Evolutionary conservation across 2,113 vertebrate species (phyloP).

Genomic region (Oceanodroma tethys): DNA sequence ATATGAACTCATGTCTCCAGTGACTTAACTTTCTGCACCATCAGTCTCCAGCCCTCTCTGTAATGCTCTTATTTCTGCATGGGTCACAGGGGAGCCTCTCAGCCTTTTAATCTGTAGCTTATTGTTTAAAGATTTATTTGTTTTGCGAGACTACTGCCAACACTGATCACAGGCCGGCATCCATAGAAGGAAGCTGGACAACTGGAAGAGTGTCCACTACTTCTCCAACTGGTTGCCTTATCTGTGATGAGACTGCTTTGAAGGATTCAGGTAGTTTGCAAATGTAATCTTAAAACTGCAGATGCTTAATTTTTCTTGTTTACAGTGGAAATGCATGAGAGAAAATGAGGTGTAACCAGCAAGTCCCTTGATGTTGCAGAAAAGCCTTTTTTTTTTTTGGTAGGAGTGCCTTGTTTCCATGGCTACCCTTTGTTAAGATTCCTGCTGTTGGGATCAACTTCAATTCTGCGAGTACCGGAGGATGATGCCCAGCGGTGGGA

Average conservation of each 20-base stretch:
- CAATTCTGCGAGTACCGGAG: background rate
- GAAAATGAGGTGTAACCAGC: background rate
- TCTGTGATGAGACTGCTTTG: background rate
- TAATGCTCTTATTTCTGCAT: conserved; percentile 28
- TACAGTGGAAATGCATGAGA: background rate
- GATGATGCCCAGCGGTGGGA: background rate
- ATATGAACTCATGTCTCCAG: conserved; percentile 17
- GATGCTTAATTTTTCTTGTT: background rate
- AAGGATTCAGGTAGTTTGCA: background rate
- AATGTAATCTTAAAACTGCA: background rate
- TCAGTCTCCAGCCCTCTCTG: background rate
- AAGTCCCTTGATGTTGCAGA: background rate
- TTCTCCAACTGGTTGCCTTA: background rate
- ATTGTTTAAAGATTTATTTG: conserved; percentile 58
- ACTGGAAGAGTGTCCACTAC: background rate
- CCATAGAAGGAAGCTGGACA: background rate
- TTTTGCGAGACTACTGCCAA: background rate
- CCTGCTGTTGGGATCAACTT: background rate
- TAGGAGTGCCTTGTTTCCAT: background rate
- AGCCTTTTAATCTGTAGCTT: conserved; percentile 45
- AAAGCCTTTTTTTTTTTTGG: background rate
- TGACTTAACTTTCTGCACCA: conserved; percentile 38
- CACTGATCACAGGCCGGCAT: background rate
- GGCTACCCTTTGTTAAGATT: background rate
- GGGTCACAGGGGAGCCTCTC: conserved; percentile 19